phyloP scores from a whole-genome alignment of 2,888 invertebrate genomes.

The Petrophora chlorosata region DNA sequence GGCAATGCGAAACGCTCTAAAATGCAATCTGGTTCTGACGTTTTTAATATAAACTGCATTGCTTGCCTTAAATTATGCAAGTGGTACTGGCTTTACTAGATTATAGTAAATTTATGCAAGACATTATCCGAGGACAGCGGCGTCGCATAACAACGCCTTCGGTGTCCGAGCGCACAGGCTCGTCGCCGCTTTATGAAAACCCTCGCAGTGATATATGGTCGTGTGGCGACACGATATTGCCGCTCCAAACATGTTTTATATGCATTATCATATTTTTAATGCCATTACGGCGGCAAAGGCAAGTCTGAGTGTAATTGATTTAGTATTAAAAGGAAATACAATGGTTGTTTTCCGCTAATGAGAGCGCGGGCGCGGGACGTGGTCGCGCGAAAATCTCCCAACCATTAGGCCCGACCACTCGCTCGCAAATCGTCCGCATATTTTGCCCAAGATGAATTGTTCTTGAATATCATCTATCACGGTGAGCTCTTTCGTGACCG shows the following conservation, averaged over 20 bases:
- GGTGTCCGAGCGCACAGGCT: slow-evolving; percentile 67
- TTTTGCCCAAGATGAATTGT: slow-evolving; percentile 83
- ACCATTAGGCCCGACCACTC: slow-evolving; percentile 82
- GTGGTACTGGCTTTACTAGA: slow-evolving; percentile 74
- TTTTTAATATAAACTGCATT: slow-evolving; percentile 60
- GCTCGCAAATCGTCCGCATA: slow-evolving; percentile 83
- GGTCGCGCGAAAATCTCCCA: slow-evolving; percentile 77
- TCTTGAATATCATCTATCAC: slow-evolving; percentile 84
- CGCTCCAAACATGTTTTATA: slow-evolving; percentile 60
- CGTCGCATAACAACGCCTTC: slow-evolving; percentile 80
- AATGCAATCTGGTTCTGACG: slow-evolving; percentile 46
- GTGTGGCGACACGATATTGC: slow-evolving; percentile 74
- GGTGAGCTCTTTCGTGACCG: slow-evolving; percentile 79
- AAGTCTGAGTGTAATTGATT: slow-evolving; percentile 27
- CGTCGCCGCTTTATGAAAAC: slow-evolving; percentile 74
- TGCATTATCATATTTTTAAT: slow-evolving; percentile 59
- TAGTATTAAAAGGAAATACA: slow-evolving; percentile 45
- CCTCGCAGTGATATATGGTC: slow-evolving; percentile 73
- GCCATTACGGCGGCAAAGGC: slow-evolving; percentile 27
- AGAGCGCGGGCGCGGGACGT: slow-evolving; percentile 61
- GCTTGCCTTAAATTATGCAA: slow-evolving; percentile 73
- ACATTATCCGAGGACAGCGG: slow-evolving; percentile 78
- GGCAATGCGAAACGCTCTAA: slow-evolving; percentile 24
- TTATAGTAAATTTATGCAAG: slow-evolving; percentile 81
- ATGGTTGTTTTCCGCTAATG: slow-evolving; percentile 72